Evolutionary conservation across 2,888 invertebrate species (phyloP), one percentile per base, ranked within the genome.

Genomic region (Cephalotes varians): DNA sequence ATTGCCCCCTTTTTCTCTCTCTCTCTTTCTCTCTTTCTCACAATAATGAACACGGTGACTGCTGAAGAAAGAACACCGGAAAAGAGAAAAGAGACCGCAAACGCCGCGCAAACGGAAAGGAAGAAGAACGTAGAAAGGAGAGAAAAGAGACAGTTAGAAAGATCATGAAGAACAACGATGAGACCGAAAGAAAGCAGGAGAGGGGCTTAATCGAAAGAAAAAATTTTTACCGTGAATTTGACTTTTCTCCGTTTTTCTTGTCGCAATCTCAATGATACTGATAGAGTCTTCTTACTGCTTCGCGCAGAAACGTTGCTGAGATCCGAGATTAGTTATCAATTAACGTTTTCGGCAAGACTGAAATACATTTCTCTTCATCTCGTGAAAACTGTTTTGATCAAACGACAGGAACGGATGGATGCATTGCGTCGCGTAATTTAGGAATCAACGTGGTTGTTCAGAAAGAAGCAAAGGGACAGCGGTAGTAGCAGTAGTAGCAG

Each of bases 301-400:
- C 80, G 71, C 81, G 76, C 84, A 86, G 83, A 85, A 86, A 82
- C 69, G 84, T 83, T 86, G 15, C 81, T 47, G 60, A 91, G 92
- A 93, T 92, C 81, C 83, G 87, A 92, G 93, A 93, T 93, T 93
- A 84, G 91, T 93, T 93, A 93, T 93, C 93, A 93, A 93, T 93
- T 93, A 93, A 93, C 92, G 90, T 86, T 69, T 31, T 90, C 91
- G 91, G 91, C 91, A 93, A 91, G 12, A 88, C 87, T 85, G 86
- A 88, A 74, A 91, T 85, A 87, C 88, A 91, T 91, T 90, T 88
- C 91, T 91, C 91, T 91, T 91, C 90, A 91, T 91, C 76, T 40
- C 80, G 74, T 44, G 65, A 40, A 69, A 85, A 62, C 85, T 87
- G 83, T n/a, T n/a, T n/a, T 73, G 86, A 85, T 77, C 87, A 86